Percentiles rank a stretch among this genome's conserved stretches.
These are phyloP conservation scores for Cerastis leucographa DNA, from an alignment of 2,888 invertebrate species.

Conservation along the genomic window DNA sequence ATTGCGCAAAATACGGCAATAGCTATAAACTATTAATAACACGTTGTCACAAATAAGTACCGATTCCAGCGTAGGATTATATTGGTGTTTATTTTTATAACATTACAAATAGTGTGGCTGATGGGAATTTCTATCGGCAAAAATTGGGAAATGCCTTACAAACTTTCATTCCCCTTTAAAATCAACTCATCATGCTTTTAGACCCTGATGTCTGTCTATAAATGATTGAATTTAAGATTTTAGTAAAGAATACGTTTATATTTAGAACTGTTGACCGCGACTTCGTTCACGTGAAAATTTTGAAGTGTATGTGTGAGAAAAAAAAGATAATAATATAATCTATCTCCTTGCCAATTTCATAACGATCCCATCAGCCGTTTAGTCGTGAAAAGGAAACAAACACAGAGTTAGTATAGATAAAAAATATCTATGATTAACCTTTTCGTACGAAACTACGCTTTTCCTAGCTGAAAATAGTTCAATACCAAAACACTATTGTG, in stretches of 20 bases:
- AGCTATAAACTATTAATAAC: slow-evolving; percentile 15
- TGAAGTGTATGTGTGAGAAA: too few species aligned
- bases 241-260: neutral
- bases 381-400: too few species aligned
- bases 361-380: too few species aligned
- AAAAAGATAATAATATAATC: too few species aligned
- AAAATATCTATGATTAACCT: neutral
- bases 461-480: neutral
- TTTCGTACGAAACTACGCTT: neutral
- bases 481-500: neutral
- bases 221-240: neutral
- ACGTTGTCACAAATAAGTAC: neutral
- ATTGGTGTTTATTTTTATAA: slow-evolving; percentile 24
- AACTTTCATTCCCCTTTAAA: neutral
- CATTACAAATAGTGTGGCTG: neutral
- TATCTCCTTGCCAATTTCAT: too few species aligned
- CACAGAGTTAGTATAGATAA: neutral
- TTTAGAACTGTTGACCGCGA: neutral
- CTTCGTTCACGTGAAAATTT: too few species aligned
- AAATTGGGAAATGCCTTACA: neutral
- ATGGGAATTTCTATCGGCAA: neutral
- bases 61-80: slow-evolving; percentile 12
- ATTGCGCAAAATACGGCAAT: neutral
- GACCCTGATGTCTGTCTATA: neutral
- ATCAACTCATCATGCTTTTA: neutral